Conservation (phyloP, 30 jellyfish, hydroid and myxozoan species). For the Turritopsis rubra region DNA sequence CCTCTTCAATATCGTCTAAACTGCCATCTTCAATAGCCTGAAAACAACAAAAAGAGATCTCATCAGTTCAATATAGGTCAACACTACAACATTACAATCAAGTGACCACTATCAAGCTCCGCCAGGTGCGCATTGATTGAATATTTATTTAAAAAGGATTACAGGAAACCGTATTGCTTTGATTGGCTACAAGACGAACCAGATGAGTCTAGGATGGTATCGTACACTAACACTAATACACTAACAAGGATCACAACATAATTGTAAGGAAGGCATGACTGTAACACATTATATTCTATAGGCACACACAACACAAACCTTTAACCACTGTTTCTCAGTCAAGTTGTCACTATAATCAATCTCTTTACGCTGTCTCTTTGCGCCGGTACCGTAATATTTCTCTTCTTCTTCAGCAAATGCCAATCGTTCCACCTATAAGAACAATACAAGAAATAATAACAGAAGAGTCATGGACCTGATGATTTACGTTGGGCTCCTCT, state of each 20-base stretch:
- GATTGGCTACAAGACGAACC: no score
- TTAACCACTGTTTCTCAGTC: conserved; percentile 87
- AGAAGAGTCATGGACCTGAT: background rate
- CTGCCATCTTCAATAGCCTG: conserved; percentile 96
- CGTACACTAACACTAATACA: no score
- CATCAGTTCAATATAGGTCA: background rate
- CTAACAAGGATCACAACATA: no score
- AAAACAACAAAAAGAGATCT: background rate
- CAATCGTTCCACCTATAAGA: conserved; percentile 57
- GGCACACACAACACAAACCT: conserved; percentile 57
- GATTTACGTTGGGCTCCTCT: no score
- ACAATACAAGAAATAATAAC: background rate
- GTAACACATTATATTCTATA: no score
- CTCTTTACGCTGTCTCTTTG: conserved; percentile 86
- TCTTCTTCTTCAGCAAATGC: conserved; percentile 93
- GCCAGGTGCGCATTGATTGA: no score
- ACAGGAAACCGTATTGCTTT: no score
- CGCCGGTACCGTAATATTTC: conserved; percentile 84
- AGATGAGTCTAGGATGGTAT: no score
- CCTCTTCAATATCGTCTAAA: conserved; percentile 83
- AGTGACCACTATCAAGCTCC: no score
- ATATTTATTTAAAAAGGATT: no score
- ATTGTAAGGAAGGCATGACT: no score
- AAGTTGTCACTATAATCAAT: conserved; percentile 91
- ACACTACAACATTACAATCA: no score